Conservation (phyloP, 2,797 vertebrate genomes). For the Urophycis tenuis region DNA sequence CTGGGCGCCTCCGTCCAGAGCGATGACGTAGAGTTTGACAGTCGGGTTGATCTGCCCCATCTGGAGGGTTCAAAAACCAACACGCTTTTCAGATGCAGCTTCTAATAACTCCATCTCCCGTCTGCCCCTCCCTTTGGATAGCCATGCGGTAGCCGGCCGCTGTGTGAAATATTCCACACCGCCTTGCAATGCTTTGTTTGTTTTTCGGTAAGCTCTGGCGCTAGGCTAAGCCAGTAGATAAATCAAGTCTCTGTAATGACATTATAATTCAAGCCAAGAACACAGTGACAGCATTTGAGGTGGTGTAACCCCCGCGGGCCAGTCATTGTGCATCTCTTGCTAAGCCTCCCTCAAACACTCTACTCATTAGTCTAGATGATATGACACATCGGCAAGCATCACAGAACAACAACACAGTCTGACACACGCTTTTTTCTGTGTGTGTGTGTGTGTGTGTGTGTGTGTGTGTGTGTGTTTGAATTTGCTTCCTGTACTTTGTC, state of each 20-base stretch:
- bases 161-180: not conserved
- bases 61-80: constrained; percentile 43
- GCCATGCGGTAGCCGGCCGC: not conserved
- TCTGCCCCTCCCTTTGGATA: not conserved
- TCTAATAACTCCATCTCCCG: not conserved
- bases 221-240: not conserved
- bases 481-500: not conserved
- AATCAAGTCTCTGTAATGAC: constrained; percentile 21
- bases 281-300: constrained; percentile 10
- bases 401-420: not conserved
- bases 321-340: constrained; percentile 13
- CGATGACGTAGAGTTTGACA: constrained; percentile 57
- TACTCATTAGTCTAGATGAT: constrained; percentile 43
- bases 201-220: not conserved
- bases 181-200: not conserved
- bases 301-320: constrained; percentile 22
- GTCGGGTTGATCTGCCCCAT: constrained; percentile 68
- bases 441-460: not conserved
- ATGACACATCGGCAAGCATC: not conserved
- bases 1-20: constrained; percentile 58
- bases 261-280: constrained; percentile 19
- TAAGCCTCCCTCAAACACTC: constrained; percentile 23
- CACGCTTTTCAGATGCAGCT: not conserved
- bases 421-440: not conserved
- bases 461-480: not conserved